A percentile compares a stretch with the other conserved stretches of the same genome.
Conservation (phyloP, 2,888 invertebrate species). For the Tiliacea aurago region DNA sequence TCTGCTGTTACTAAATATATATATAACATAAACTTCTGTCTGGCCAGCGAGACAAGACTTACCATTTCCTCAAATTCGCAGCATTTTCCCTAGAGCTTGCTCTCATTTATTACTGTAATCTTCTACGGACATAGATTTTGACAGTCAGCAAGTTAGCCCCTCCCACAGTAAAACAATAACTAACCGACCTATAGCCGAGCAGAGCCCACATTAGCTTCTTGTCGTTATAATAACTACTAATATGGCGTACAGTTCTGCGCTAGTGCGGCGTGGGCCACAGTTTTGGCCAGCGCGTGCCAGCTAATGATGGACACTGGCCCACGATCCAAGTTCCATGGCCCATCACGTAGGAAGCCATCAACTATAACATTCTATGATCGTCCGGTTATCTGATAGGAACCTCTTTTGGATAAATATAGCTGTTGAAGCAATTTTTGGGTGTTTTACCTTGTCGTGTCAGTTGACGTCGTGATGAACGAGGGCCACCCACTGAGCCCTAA, state of each 20-base stretch:
- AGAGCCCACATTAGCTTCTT: slow-evolving; percentile 58
- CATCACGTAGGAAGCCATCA: slow-evolving; percentile 56
- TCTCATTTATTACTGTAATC: neutral
- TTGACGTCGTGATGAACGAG: slow-evolving; percentile 23
- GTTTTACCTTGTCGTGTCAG: slow-evolving; percentile 34
- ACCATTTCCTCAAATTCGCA: neutral
- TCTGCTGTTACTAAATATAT: slow-evolving; percentile 14
- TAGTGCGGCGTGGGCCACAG: slow-evolving; percentile 58
- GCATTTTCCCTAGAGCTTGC: neutral
- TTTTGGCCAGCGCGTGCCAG: slow-evolving; percentile 60
- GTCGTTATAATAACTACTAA: slow-evolving; percentile 61
- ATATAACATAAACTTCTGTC: slow-evolving; percentile 26
- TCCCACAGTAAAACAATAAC: slow-evolving; percentile 40
- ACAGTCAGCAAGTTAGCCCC: slow-evolving; percentile 14
- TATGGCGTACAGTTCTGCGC: slow-evolving; percentile 59
- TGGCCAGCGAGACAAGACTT: slow-evolving; percentile 13
- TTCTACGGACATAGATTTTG: neutral
- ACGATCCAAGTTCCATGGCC: slow-evolving; percentile 11
- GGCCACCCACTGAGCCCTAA: slow-evolving; percentile 37
- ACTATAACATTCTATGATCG: slow-evolving; percentile 25
- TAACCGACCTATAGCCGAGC: slow-evolving; percentile 25
- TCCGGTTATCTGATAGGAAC: slow-evolving; percentile 40
- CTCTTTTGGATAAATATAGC: slow-evolving; percentile 42
- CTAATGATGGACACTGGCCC: slow-evolving; percentile 59
- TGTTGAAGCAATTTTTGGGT: slow-evolving; percentile 10